Evolutionary conservation across 2,113 vertebrate species (phyloP), one percentile per base, ranked within the genome.

Genomic region (Garra rufa): DNA sequence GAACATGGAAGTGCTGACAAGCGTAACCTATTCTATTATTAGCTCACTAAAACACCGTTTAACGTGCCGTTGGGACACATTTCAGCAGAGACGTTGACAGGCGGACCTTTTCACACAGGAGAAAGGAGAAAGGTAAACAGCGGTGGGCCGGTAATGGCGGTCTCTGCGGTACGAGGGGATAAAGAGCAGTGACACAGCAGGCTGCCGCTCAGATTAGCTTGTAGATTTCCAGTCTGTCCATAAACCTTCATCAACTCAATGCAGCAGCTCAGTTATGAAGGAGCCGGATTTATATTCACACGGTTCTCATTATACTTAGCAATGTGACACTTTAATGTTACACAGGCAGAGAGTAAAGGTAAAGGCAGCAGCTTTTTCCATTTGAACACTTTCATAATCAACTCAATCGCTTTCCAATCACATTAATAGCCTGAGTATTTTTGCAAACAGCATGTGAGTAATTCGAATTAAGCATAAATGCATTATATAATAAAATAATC

Each of bases 1-100:
- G 87, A 92, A 89, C 89, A 89, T 83, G 38, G 80, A 92, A 89
- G 90, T 88, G 93, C 92, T 93, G 94, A 95, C 93, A 95, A 90
- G 91, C 90, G 85, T 93, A 92, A 93, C 93, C 91, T 91, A 90
- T 93, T 93, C 91, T 94, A 94, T 95, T 94, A 94, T 94, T 94
- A 94, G 91, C 93, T 91, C 88, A 85, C 91, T 94, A 93, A 94
- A 93, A 92, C 91, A 90, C 10, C 43, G 88, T 92, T 94, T 92
- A 93, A 92, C 87, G 86, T 86, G 88, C 93, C 92, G 91, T 87
- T 70, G 93, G 92, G 92, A 94, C 92, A 92, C 92, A 91, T 94
- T 94, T 94, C 91, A 93, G 93, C 93, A 91, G 90, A 91, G 57
- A 88, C 83, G 83, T 84, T 92, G 93, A 94, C 94, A 94, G 92